These are phyloP conservation scores for Agelas oroides DNA, from an alignment of 37 sponge, comb jelly and placozoan species.

Conservation along the genomic window DNA sequence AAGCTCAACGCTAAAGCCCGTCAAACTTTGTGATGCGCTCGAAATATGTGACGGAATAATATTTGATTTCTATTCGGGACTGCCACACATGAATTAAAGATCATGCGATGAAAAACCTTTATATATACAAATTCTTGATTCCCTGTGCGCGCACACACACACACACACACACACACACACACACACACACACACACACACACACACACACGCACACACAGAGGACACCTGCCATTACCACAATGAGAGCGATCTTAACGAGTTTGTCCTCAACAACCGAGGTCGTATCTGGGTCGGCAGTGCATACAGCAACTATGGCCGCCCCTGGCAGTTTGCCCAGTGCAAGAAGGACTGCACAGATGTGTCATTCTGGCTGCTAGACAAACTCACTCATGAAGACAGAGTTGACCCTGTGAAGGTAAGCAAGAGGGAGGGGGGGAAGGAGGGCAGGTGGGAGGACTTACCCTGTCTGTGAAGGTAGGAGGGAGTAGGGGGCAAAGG, in stretches of 20 bases:
- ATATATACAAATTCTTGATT: too few species aligned
- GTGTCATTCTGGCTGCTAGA: slow-evolving; percentile 47
- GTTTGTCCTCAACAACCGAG: slow-evolving; percentile 73
- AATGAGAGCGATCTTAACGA: slow-evolving; percentile 51
- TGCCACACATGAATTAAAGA: too few species aligned
- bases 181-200: slow-evolving; percentile 19
- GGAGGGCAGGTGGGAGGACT: too few species aligned
- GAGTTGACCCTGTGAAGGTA: slow-evolving; percentile 48
- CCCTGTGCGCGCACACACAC: neutral
- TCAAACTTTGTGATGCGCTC: too few species aligned
- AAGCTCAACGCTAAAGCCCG: too few species aligned
- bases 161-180: slow-evolving; percentile 16
- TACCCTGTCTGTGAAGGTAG: neutral
- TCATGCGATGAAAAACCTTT: too few species aligned
- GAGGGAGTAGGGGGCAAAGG: neutral
- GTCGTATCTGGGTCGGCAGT: slow-evolving; percentile 77
- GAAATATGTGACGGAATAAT: too few species aligned
- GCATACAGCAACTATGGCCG: slow-evolving; percentile 51
- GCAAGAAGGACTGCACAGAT: slow-evolving; percentile 45
- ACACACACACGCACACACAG: slow-evolving; percentile 24
- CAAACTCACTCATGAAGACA: slow-evolving; percentile 1
- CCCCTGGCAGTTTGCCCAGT: slow-evolving; percentile 84
- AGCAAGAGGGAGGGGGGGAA: too few species aligned
- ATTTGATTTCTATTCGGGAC: too few species aligned
- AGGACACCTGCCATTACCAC: slow-evolving; percentile 56